These are phyloP conservation scores for Lucinisca nassula DNA, from an alignment of 2,888 invertebrate species.

Conservation along the genomic window DNA sequence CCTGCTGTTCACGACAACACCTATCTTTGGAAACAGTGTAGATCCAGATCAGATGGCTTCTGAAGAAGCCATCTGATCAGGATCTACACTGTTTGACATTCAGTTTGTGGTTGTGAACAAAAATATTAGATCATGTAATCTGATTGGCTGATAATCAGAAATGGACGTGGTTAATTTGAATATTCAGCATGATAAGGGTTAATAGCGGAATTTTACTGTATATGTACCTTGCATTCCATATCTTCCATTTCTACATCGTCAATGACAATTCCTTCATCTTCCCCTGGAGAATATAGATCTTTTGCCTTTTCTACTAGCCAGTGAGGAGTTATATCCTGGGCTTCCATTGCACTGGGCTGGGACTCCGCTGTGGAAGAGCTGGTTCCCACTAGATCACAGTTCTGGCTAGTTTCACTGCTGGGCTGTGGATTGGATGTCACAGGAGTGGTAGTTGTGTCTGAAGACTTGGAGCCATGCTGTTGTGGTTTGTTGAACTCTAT, in stretches of 20 bases:
- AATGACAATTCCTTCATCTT: background rate
- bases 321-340: background rate
- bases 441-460: background rate
- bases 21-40: too few relatives aligned
- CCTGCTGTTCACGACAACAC: too few relatives aligned
- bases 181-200: too few relatives aligned
- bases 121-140: too few relatives aligned
- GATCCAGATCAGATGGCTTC: too few relatives aligned
- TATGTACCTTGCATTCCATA: background rate
- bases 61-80: too few relatives aligned
- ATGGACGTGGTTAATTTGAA: too few relatives aligned
- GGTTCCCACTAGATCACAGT: background rate
- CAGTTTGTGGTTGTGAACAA: too few relatives aligned
- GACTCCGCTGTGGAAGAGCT: background rate
- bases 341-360: background rate
- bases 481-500: slow-evolving; percentile 29
- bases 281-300: background rate
- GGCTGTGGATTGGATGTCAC: background rate
- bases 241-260: slow-evolving; percentile 10
- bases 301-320: background rate
- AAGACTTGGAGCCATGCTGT: background rate
- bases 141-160: too few relatives aligned
- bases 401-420: background rate
- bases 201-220: too few relatives aligned
- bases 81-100: too few relatives aligned